These are phyloP conservation scores for Hycleus cichorii DNA, from an alignment of 1,140 invertebrate genomes.

Conservation along the genomic window DNA sequence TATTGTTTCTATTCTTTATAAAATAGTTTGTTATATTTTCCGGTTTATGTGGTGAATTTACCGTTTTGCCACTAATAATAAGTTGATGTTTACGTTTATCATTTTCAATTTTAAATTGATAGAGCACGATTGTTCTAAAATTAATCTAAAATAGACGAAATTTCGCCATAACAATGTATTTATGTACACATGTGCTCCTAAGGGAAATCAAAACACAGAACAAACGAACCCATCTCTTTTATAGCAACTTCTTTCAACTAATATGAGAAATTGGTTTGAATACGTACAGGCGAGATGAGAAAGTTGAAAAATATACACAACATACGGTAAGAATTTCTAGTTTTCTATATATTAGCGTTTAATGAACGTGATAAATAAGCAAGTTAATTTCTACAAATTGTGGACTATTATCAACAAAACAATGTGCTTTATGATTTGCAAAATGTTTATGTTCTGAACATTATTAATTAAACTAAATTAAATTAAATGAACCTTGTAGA, in stretches of 20 bases:
- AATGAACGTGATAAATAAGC: slow-evolving; percentile 1
- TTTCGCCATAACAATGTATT: slow-evolving; percentile 23
- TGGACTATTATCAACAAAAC: slow-evolving; percentile 8
- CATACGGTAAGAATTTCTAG: no score
- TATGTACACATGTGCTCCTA: slow-evolving; percentile 26
- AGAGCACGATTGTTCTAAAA: slow-evolving; percentile 1
- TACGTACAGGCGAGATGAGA: background rate
- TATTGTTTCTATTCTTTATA: no score
- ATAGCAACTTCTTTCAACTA: slow-evolving; percentile 28
- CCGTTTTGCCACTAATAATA: no score
- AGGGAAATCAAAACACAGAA: slow-evolving; percentile 27
- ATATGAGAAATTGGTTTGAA: slow-evolving; percentile 28
- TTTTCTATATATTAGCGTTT: no score
- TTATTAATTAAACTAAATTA: slow-evolving; percentile 11
- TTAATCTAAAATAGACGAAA: slow-evolving; percentile 11
- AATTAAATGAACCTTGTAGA: slow-evolving; percentile 12
- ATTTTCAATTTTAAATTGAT: no score
- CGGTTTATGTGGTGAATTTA: no score
- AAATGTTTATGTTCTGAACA: slow-evolving; percentile 10
- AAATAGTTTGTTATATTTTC: no score
- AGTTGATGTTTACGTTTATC: no score
- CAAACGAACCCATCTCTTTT: slow-evolving; percentile 29
- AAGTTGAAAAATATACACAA: no score
- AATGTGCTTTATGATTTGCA: slow-evolving; percentile 14
- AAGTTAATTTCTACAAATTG: slow-evolving; percentile 11